Evolutionary conservation across 2,888 invertebrate genomes (phyloP), one percentile per base, ranked within the genome.

Genomic region (Gordius sp.): DNA sequence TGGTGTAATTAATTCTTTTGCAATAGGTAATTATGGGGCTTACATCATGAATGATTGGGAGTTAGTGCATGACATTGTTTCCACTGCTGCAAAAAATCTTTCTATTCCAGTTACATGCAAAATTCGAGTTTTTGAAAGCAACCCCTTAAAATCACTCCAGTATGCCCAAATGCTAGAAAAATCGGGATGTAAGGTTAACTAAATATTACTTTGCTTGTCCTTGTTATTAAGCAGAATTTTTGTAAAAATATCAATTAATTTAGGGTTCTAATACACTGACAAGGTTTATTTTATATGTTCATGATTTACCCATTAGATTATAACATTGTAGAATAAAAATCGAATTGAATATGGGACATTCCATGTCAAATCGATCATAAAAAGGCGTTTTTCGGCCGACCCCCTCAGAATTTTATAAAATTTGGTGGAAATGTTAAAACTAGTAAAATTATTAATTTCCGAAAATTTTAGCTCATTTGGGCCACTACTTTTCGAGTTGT

Each of bases 21-120:
- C n/a, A n/a, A 47, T 20, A 54, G 55, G 97, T 4, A 81, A 79
- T 69, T 97, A 97, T 72, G 93, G 93, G 16, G 79, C 91, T 26
- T 97, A 82, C 71, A 74, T 97, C 28, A 87, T 89, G 72, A 86
- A 93, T 65, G 87, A 91, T 64, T 91, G 91, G 91, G 75, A 79
- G 24, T 73, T 89, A 27, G 69, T 93, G 27, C 71, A 75, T 59
- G 74, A 77, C 63, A 86, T 91, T 70, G 69, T 71, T 2, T 65
- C 61, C 18, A 57, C 61, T n/a, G 62, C 61, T 20, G 57, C 77
- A 60, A 70, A 75, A 64, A 75, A 78, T 61, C 75, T 84, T 2
- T 74, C 76, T 60, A 75, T 91, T 59, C 91, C 93, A 41, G 79
- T 97, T n/a, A 87, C 89, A 18, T 91, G 89, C 69, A 97, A 97